These are phyloP conservation scores for Diacarnus erythraeanus DNA, from an alignment of 37 sponge, comb jelly and placozoan species.

Conservation along the genomic window DNA sequence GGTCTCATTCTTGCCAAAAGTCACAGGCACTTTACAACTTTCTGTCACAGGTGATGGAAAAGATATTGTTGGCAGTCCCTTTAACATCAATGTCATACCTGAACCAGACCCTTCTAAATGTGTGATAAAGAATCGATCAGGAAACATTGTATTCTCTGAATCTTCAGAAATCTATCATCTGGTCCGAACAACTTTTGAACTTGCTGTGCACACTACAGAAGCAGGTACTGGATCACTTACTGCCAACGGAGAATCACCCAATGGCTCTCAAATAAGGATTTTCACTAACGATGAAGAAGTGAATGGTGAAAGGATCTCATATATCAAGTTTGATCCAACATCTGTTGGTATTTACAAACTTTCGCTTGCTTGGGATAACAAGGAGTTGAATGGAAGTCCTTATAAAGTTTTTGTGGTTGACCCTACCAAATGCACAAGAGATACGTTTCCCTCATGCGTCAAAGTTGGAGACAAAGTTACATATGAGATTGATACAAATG, in stretches of 20 bases:
- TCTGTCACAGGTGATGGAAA: constrained; percentile 34
- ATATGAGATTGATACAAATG: constrained; percentile 20
- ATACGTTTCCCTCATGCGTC: constrained; percentile 20
- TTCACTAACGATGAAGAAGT: constrained; percentile 46
- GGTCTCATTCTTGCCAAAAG: constrained; percentile 59
- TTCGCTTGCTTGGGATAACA: constrained; percentile 53
- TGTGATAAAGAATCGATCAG: constrained; percentile 13
- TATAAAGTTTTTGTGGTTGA: constrained; percentile 46
- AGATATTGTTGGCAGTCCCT: constrained; percentile 60
- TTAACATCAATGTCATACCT: constrained; percentile 50
- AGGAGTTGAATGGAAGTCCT: constrained; percentile 54
- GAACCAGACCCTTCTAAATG: constrained; percentile 71
- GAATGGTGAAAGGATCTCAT: constrained; percentile 15
- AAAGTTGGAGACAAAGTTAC: constrained; percentile 18
- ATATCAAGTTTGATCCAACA: constrained; percentile 42
- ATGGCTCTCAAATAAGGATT: constrained; percentile 5
- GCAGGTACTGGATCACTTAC: constrained; percentile 57
- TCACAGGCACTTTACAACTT: constrained; percentile 20
- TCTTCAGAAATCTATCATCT: constrained; percentile 3
- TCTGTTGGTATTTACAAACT: constrained; percentile 46
- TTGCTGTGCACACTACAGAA: constrained; percentile 46
- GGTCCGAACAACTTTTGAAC: constrained; percentile 38
- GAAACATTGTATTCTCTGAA: constrained; percentile 13
- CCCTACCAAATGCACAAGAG: constrained; percentile 41
- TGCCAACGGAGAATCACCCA: constrained; percentile 32